Conservation (phyloP, 2,888 invertebrate genomes). For the Phortica magna region DNA sequence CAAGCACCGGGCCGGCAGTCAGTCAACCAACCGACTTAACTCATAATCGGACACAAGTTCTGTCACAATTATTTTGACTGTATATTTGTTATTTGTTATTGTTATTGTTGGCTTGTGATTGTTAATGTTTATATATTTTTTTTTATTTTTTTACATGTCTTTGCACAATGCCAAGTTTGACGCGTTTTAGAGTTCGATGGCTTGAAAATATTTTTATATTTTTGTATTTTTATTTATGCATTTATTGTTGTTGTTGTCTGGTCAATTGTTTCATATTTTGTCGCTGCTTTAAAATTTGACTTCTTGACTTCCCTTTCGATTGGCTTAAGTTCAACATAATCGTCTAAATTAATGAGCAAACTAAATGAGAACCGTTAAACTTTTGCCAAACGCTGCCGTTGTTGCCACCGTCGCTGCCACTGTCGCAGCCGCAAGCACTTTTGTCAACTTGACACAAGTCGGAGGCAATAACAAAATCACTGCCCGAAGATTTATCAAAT, state of each 20-base stretch:
- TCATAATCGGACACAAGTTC: constrained; percentile 15
- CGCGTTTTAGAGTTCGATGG: constrained; percentile 47
- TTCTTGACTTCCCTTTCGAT: neutral
- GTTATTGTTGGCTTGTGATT: constrained; percentile 31
- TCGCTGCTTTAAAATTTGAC: too few relatives aligned
- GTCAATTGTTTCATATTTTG: too few relatives aligned
- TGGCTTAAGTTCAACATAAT: neutral
- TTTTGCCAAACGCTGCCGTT: neutral
- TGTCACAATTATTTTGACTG: constrained; percentile 10
- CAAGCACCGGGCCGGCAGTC: too few relatives aligned
- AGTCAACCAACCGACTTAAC: constrained; percentile 7
- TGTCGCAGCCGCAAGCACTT: neutral
- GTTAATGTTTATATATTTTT: neutral
- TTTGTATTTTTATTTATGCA: too few relatives aligned
- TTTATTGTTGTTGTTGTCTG: too few relatives aligned
- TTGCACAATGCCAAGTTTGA: neutral
- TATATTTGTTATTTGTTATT: constrained; percentile 37
- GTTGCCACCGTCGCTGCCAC: too few relatives aligned
- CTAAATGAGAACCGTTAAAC: neutral
- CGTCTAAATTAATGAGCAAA: neutral
- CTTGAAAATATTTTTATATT: constrained; percentile 12
- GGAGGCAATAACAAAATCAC: neutral
- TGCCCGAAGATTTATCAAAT: constrained; percentile 47
- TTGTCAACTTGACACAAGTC: neutral
- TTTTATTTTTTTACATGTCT: neutral